Conservation (phyloP, 2,888 invertebrate species). For the Baronia brevicornis region DNA sequence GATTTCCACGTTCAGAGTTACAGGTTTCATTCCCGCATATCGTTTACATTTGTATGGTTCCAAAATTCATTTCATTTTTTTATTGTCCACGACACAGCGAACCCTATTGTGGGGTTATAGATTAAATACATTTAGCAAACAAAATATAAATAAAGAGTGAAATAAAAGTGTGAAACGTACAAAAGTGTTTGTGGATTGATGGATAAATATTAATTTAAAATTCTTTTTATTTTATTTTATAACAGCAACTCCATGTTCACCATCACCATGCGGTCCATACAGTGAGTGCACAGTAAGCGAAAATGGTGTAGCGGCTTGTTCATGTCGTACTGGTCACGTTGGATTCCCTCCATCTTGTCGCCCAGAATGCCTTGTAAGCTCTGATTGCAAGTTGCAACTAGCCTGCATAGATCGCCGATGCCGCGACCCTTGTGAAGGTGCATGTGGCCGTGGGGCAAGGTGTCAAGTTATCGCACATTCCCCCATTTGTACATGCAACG, state of each 20-base stretch:
- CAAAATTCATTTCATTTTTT: no score
- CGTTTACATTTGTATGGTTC: no score
- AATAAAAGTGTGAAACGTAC: no score
- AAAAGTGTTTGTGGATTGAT: no score
- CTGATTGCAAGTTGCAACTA: slow-evolving; percentile 80
- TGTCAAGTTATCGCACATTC: slow-evolving; percentile 85
- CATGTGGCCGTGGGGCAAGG: slow-evolving; percentile 82
- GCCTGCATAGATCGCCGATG: slow-evolving; percentile 84
- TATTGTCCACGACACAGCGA: no score
- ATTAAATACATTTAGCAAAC: no score
- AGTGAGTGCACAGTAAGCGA: slow-evolving; percentile 75
- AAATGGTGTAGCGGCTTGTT: slow-evolving; percentile 78
- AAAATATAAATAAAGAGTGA: no score
- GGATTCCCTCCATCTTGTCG: slow-evolving; percentile 85
- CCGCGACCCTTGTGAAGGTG: slow-evolving; percentile 83
- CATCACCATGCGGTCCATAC: slow-evolving; percentile 87
- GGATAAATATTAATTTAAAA: not conserved
- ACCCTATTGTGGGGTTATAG: no score
- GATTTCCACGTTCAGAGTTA: no score
- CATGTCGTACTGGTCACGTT: slow-evolving; percentile 81
- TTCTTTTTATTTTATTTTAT: slow-evolving; percentile 13
- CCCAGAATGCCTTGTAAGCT: slow-evolving; percentile 84
- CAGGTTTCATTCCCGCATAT: no score
- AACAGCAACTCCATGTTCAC: slow-evolving; percentile 75
- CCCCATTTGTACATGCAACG: slow-evolving; percentile 82